Conservation (phyloP, 2,797 vertebrate species). For the Discoglossus pictus region DNA sequence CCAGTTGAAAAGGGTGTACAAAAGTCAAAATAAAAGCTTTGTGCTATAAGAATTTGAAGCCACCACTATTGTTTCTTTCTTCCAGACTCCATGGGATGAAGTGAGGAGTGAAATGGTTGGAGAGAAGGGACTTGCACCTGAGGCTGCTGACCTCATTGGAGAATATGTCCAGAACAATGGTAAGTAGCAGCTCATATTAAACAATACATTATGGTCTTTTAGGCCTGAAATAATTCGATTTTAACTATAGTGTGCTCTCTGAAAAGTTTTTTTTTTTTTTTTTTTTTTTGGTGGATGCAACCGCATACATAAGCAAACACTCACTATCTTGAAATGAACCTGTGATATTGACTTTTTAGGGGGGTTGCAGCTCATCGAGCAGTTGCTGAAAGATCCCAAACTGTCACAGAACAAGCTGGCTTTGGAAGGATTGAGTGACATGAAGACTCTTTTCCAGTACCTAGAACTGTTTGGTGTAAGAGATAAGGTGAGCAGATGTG, state of each 20-base stretch:
- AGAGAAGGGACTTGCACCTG: slow-evolving; percentile 81
- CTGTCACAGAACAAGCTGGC: slow-evolving; percentile 77
- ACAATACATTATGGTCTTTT: too few relatives aligned
- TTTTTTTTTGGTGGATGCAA: too few relatives aligned
- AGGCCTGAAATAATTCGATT: too few relatives aligned
- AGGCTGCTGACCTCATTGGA: slow-evolving; percentile 80
- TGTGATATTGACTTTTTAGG: slow-evolving; percentile 61
- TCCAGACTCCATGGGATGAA: slow-evolving; percentile 79
- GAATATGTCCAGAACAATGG: slow-evolving; percentile 81
- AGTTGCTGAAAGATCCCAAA: slow-evolving; percentile 75
- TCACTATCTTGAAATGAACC: background rate
- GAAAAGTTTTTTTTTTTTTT: too few relatives aligned
- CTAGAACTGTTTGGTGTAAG: slow-evolving; percentile 80
- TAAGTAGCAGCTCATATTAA: slow-evolving; percentile 59
- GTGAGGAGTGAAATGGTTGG: slow-evolving; percentile 86
- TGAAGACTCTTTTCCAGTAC: slow-evolving; percentile 84
- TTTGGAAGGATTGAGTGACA: slow-evolving; percentile 75
- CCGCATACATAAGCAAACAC: too few relatives aligned
- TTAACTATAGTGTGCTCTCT: too few relatives aligned
- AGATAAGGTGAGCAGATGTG: slow-evolving; percentile 76
- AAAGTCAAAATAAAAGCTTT: slow-evolving; percentile 19
- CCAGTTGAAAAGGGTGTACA: slow-evolving; percentile 28
- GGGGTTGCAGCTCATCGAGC: slow-evolving; percentile 75
- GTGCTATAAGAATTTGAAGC: too few relatives aligned
- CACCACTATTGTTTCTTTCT: slow-evolving; percentile 29